Evolutionary conservation across 2,797 vertebrate species (phyloP).

Genomic region (Sebastes vulpes): DNA sequence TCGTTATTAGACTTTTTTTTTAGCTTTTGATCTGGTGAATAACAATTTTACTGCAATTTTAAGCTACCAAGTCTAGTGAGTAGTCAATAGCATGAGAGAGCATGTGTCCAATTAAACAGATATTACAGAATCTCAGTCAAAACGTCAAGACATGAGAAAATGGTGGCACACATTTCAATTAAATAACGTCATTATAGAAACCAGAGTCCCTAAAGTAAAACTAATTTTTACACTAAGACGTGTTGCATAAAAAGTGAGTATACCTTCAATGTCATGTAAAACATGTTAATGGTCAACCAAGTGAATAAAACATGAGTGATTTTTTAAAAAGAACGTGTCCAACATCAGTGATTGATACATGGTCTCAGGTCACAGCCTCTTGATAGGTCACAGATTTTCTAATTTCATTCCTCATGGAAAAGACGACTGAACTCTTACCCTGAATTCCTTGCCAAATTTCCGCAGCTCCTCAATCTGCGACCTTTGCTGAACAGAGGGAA

Average conservation of each 20-base stretch:
- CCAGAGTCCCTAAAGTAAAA: neutral
- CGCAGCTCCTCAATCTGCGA: slow-evolving; percentile 91
- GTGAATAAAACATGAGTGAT: neutral
- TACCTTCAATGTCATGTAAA: neutral
- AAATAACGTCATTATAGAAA: neutral
- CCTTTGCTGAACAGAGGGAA: slow-evolving; percentile 88
- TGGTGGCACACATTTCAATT: neutral
- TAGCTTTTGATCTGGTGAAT: neutral
- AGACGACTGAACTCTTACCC: slow-evolving; percentile 82
- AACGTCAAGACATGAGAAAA: neutral
- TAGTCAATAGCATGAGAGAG: neutral
- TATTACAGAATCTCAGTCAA: neutral
- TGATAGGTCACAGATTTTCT: slow-evolving; percentile 25
- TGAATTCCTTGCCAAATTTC: slow-evolving; percentile 92
- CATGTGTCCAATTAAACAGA: neutral
- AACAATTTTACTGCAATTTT: neutral
- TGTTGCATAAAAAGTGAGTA: neutral
- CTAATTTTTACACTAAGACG: neutral
- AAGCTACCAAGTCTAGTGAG: neutral
- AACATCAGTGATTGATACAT: neutral
- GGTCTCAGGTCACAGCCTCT: neutral
- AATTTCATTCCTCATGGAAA: slow-evolving; percentile 34
- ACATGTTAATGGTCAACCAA: neutral
- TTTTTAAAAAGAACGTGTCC: neutral
- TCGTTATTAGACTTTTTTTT: neutral